Evolutionary conservation across 2,797 vertebrate species (phyloP).

Genomic region (Menidia menidia): DNA sequence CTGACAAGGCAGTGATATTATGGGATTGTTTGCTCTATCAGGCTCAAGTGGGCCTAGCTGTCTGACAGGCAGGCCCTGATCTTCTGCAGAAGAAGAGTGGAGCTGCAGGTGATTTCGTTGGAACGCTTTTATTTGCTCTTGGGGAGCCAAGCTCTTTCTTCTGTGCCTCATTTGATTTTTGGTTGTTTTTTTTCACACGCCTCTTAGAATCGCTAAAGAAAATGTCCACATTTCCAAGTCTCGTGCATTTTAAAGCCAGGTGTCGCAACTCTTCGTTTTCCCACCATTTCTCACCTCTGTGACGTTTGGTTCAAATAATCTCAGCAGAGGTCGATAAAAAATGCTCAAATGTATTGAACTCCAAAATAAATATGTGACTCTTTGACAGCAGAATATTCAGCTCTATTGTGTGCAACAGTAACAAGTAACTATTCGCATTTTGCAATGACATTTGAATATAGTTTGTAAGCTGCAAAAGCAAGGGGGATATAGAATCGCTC

Average conservation of each 20-base stretch:
- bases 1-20: conserved; percentile 54
- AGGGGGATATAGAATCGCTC: background rate
- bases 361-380: background rate
- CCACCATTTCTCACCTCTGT: background rate
- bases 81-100: conserved; percentile 34
- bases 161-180: conserved; percentile 19
- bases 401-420: background rate
- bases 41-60: conserved; percentile 37
- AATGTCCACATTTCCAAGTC: conserved; percentile 1
- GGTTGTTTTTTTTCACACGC: conserved; percentile 2
- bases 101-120: conserved; percentile 31
- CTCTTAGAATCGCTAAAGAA: conserved; percentile 10
- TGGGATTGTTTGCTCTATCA: conserved; percentile 46
- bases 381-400: background rate
- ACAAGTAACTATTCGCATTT: background rate
- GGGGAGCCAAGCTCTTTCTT: conserved; percentile 29
- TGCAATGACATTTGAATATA: background rate
- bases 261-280: background rate
- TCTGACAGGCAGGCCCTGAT: conserved; percentile 52
- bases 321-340: background rate
- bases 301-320: background rate
- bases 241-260: conserved; percentile 1
- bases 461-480: background rate
- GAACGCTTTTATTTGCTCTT: conserved; percentile 65
- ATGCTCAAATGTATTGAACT: background rate